phyloP scores from a whole-genome alignment of 2,888 invertebrate genomes.

The Prosopocoilus inquinatus region DNA sequence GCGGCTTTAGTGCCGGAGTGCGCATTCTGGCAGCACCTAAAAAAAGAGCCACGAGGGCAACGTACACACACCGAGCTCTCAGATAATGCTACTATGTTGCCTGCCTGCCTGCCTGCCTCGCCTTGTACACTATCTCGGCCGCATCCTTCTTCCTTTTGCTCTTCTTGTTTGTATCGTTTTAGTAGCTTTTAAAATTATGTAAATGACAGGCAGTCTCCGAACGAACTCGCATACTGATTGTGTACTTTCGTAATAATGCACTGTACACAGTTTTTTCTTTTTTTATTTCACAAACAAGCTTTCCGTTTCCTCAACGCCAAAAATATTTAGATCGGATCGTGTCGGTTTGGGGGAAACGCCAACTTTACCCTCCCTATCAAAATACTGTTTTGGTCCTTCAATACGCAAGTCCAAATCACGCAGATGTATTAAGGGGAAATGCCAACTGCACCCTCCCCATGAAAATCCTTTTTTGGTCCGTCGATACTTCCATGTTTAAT shows the following conservation, averaged over 20 bases:
- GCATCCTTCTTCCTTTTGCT: conserved; percentile 17
- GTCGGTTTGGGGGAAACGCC: no score
- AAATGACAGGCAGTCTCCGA: conserved; percentile 14
- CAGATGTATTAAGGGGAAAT: no score
- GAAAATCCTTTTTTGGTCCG: no score
- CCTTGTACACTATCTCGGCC: conserved; percentile 11
- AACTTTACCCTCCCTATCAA: no score
- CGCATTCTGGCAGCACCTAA: conserved; percentile 25
- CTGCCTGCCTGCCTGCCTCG: conserved; percentile 20
- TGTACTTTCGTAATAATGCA: background rate
- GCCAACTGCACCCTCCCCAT: no score
- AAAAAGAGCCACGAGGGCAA: conserved; percentile 26
- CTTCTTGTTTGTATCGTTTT: conserved; percentile 17
- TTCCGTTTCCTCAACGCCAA: no score
- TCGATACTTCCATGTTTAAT: no score
- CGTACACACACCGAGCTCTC: conserved; percentile 25
- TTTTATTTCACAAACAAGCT: background rate
- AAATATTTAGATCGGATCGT: no score
- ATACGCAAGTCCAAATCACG: no score
- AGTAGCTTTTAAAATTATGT: conserved; percentile 20
- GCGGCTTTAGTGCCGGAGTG: conserved; percentile 28
- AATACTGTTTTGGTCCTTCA: no score
- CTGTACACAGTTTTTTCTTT: background rate
- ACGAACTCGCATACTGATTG: conserved; percentile 3
- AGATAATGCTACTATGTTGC: conserved; percentile 24